Evolutionary conservation across 2,113 vertebrate species (phyloP).

Genomic region (Caretta caretta): DNA sequence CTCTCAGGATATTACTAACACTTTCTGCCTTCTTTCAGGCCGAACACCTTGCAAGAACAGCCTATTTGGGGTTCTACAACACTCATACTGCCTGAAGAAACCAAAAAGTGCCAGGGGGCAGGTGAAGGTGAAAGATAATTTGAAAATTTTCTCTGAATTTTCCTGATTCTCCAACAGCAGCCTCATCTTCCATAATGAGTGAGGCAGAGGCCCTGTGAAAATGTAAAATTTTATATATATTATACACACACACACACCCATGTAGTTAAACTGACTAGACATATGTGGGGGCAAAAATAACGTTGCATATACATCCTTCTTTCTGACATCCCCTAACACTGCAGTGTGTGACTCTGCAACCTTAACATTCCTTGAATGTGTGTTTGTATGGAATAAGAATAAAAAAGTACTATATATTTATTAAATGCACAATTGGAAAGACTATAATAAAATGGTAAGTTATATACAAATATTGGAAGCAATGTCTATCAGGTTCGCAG

Average conservation of each 20-base stretch:
- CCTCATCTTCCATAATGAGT: no score
- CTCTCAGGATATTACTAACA: neutral
- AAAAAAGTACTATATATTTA: neutral
- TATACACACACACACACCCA: no score
- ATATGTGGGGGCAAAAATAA: no score
- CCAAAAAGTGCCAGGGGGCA: neutral
- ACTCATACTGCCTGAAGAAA: neutral
- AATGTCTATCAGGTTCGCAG: neutral
- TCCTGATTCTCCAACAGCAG: no score
- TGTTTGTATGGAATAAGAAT: neutral
- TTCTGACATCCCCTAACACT: no score
- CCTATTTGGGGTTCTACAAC: neutral
- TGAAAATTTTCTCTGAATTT: neutral
- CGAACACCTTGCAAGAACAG: neutral
- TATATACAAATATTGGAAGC: neutral
- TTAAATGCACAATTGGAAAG: neutral
- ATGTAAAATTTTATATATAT: no score
- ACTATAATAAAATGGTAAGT: neutral
- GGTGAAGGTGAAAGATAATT: neutral
- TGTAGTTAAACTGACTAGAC: no score
- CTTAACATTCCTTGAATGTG: neutral
- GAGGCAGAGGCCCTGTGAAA: no score
- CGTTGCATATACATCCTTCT: no score
- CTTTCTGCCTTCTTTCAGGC: neutral
- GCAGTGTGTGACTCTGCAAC: neutral